Evolutionary conservation across 2,888 invertebrate genomes (phyloP).

Genomic region (Microdon myrmicae): DNA sequence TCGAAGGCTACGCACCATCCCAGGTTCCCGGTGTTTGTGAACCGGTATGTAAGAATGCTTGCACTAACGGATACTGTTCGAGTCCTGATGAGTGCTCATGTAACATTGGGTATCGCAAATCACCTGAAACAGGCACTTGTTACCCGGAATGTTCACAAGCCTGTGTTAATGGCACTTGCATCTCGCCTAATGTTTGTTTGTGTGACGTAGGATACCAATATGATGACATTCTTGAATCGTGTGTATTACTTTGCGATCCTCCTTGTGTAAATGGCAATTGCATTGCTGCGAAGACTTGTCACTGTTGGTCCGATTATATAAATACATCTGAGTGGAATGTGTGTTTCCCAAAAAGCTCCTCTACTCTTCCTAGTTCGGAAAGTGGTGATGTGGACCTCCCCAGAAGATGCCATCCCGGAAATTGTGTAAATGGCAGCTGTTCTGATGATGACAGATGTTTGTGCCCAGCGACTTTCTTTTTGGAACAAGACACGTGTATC

Average conservation of each 20-base stretch:
- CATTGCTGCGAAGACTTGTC: slow-evolving; percentile 62
- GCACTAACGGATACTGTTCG: slow-evolving; percentile 53
- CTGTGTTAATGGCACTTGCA: slow-evolving; percentile 68
- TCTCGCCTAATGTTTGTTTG: slow-evolving; percentile 74
- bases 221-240: slow-evolving; percentile 13
- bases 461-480: slow-evolving; percentile 16
- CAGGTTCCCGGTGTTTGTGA: slow-evolving; percentile 40
- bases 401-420: slow-evolving; percentile 2
- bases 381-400: neutral
- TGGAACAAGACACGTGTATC: slow-evolving; percentile 4
- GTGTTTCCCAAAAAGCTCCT: slow-evolving; percentile 1
- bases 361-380: slow-evolving; percentile 7
- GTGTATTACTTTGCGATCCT: slow-evolving; percentile 55
- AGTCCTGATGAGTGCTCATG: slow-evolving; percentile 61
- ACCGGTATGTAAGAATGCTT: slow-evolving; percentile 1
- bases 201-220: slow-evolving; percentile 72
- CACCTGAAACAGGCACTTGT: slow-evolving; percentile 56
- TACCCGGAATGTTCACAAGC: slow-evolving; percentile 57
- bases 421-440: slow-evolving; percentile 54
- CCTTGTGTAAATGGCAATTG: slow-evolving; percentile 63
- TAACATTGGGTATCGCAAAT: neutral
- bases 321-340: slow-evolving; percentile 47
- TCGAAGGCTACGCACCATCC: slow-evolving; percentile 40
- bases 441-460: slow-evolving; percentile 4
- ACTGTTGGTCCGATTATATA: slow-evolving; percentile 59